Evolutionary conservation across 2,888 invertebrate species (phyloP).

Genomic region (Poecilobothrus nobilitatus): DNA sequence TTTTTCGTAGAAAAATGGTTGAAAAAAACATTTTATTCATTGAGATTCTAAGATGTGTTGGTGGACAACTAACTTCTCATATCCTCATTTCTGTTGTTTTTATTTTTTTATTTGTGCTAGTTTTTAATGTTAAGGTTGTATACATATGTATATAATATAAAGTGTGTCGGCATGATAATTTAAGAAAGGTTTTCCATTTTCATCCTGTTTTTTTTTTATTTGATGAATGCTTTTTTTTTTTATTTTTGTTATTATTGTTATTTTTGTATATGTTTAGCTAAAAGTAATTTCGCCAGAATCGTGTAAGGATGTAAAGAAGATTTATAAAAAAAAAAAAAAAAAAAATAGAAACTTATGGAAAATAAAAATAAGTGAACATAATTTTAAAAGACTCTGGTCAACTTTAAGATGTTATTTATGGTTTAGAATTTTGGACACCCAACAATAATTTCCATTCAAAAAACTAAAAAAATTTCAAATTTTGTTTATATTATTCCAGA

Average conservation of each 20-base stretch:
- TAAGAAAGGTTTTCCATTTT: not conserved
- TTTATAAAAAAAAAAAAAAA: not conserved
- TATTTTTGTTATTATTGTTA: too few species aligned
- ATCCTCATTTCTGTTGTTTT: not conserved
- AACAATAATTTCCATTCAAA: too few species aligned
- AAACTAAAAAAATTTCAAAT: too few species aligned
- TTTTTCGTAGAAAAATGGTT: not conserved
- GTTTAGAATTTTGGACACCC: too few species aligned
- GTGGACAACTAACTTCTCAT: not conserved
- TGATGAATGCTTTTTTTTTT: too few species aligned
- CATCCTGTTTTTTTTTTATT: not conserved
- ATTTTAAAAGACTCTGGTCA: too few species aligned
- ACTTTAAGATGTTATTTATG: too few species aligned
- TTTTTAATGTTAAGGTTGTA: not conserved
- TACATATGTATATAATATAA: not conserved
- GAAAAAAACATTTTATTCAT: not conserved
- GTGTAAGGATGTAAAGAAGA: constrained; percentile 2
- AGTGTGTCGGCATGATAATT: not conserved
- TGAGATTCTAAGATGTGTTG: not conserved
- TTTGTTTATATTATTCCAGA: too few species aligned
- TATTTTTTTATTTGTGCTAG: not conserved
- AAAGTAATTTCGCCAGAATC: not conserved
- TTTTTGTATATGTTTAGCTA: not conserved
- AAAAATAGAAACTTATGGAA: not conserved
- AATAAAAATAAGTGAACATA: too few species aligned